These are phyloP conservation scores for Gryon sp. DNA, from an alignment of 1,140 invertebrate species.

Conservation along the genomic window DNA sequence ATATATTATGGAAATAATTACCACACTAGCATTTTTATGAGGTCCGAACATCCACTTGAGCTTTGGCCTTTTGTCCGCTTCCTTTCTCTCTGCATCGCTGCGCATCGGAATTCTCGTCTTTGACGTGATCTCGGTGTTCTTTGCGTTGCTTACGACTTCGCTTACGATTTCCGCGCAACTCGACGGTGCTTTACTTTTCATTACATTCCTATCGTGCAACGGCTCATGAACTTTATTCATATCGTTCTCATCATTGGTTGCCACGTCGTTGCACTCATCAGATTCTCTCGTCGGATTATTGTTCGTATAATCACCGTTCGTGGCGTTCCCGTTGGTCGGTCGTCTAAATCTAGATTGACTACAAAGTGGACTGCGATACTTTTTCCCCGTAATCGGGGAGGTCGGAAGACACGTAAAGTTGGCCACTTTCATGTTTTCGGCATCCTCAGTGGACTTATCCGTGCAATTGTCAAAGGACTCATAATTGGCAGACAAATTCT, in stretches of 20 bases:
- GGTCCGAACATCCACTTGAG: constrained; percentile 82
- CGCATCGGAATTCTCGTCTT: constrained; percentile 40
- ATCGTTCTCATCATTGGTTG: not conserved
- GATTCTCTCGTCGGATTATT: constrained; percentile 19
- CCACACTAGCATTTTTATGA: constrained; percentile 82
- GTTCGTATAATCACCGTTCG: constrained; percentile 46
- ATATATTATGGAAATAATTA: constrained; percentile 57
- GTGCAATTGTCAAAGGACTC: constrained; percentile 67
- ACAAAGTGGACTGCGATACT: constrained; percentile 72
- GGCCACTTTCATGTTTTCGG: constrained; percentile 57
- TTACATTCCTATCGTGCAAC: too few species aligned
- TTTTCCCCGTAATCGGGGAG: constrained; percentile 74
- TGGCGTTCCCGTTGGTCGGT: constrained; percentile 59
- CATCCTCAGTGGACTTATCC: constrained; percentile 62
- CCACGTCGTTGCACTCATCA: not conserved
- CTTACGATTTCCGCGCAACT: constrained; percentile 15
- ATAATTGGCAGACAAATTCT: constrained; percentile 64
- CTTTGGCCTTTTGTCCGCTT: constrained; percentile 66
- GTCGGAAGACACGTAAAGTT: constrained; percentile 68
- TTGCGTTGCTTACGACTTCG: constrained; percentile 28
- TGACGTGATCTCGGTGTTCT: constrained; percentile 26
- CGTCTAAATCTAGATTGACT: constrained; percentile 66
- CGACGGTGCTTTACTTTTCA: too few species aligned
- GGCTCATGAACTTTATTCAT: too few species aligned
- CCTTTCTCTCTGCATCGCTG: constrained; percentile 21